Base-by-base conservation (phyloP, 2,888 invertebrate species). In the Drosophila incognita region DNA sequence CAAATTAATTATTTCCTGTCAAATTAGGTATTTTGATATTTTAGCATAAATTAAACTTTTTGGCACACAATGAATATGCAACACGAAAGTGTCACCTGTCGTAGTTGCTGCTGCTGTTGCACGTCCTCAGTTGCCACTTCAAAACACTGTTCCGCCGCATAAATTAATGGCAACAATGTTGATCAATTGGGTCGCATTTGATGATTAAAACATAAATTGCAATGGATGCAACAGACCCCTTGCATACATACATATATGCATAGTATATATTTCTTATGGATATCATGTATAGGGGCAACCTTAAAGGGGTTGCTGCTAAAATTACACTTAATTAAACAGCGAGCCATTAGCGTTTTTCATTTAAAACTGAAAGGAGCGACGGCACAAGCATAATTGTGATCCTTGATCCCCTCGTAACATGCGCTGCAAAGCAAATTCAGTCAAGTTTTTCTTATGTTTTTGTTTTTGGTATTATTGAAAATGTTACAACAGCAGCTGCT, bases 271-370 rank as follows among this genome's bases (percentile, higher is more conserved):
- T 46, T 46, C 8, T 24, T 68, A 24, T 54, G 36, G 49, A 68
- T 52, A 71, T 63, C 61, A 49, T 58, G 53, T 58, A 38, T 52
- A 33, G 15, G 38, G 38, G 36, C 51, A 62, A 46, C 38, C 58
- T 76, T 71, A 66, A 42, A 78, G 62, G 74, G 78, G 72, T 79
- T 76, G 78, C 74, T 76, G 82, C 79, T 86, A 81, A 92, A 92
- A 92, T 92, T 92, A 82, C 90, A 90, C 90, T 91, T 92, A 92
- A 92, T 92, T 92, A 92, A 92, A 90, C 87, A 89, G 82, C 89
- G 79, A 90, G 83, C 87, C 87, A 91, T 91, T 91, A 91, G 89
- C 83, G 89, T 74, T 86, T 77, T 71, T 70, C 58, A 69, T 60
- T 76, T 63, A 54, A 79, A 67, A 75, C 48, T 27, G 51, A 64